These are phyloP conservation scores for Xanthorhoe designata DNA, from an alignment of 2,888 invertebrate genomes.

Conservation along the genomic window DNA sequence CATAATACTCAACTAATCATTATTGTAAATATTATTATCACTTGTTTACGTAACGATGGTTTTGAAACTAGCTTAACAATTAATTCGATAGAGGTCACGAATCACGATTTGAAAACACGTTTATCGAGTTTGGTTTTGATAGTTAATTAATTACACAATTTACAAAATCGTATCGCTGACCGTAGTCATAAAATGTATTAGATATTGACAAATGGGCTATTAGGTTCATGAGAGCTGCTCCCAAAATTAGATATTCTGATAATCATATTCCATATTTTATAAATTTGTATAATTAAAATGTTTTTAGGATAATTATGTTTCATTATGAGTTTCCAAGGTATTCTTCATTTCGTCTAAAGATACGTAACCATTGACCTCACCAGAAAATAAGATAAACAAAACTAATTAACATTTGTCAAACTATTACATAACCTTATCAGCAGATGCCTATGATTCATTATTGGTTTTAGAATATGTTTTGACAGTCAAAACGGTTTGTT, in stretches of 20 bases:
- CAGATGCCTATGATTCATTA: slow-evolving; percentile 59
- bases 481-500: slow-evolving; percentile 56
- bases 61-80: slow-evolving; percentile 40
- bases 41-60: slow-evolving; percentile 46
- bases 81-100: slow-evolving; percentile 40
- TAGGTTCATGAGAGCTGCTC: too few species aligned
- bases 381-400: slow-evolving; percentile 20
- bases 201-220: background rate
- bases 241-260: too few species aligned
- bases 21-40: slow-evolving; percentile 62
- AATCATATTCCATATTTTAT: too few species aligned
- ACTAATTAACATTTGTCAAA: slow-evolving; percentile 28
- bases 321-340: background rate
- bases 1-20: slow-evolving; percentile 45
- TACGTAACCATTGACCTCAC: slow-evolving; percentile 22
- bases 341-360: slow-evolving; percentile 7
- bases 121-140: slow-evolving; percentile 29
- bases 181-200: slow-evolving; percentile 2
- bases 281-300: too few species aligned
- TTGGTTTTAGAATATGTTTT: slow-evolving; percentile 65
- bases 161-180: slow-evolving; percentile 16
- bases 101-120: slow-evolving; percentile 41
- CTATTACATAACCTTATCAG: slow-evolving; percentile 36
- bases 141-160: slow-evolving; percentile 27
- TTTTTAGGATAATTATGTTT: background rate